These are phyloP conservation scores for Eupithecia centaureata DNA, from an alignment of 2,888 invertebrate species.

Conservation along the genomic window DNA sequence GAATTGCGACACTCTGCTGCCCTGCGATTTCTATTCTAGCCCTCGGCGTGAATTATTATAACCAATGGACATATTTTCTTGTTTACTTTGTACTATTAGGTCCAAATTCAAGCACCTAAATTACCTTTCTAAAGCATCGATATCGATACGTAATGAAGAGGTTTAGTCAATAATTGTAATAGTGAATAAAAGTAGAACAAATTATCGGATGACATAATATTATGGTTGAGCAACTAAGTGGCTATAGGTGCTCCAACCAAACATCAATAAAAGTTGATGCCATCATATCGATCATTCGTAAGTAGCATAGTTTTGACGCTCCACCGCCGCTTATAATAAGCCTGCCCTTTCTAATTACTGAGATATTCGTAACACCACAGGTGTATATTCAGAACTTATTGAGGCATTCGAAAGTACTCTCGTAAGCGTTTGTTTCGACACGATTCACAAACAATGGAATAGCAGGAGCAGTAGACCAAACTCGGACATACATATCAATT, in stretches of 20 bases:
- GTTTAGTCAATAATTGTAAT: background rate
- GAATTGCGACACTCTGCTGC: constrained; percentile 38
- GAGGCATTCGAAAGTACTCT: constrained; percentile 52
- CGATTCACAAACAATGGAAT: constrained; percentile 59
- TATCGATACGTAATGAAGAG: background rate
- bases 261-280: constrained; percentile 5
- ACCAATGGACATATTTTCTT: constrained; percentile 19
- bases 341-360: constrained; percentile 26
- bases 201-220: background rate
- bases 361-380: constrained; percentile 17
- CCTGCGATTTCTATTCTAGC: constrained; percentile 33
- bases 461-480: constrained; percentile 56
- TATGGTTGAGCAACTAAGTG: background rate
- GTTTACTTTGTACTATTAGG: background rate
- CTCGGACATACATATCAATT: constrained; percentile 59
- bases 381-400: constrained; percentile 47
- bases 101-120: constrained; percentile 1
- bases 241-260: background rate
- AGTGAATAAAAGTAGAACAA: background rate
- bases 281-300: constrained; percentile 10
- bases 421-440: constrained; percentile 55
- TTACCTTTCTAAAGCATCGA: background rate
- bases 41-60: constrained; percentile 29
- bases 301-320: constrained; percentile 7
- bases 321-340: constrained; percentile 2